Evolutionary conservation across 2,797 vertebrate species (phyloP).

Genomic region (Cryptoprocta ferox): DNA sequence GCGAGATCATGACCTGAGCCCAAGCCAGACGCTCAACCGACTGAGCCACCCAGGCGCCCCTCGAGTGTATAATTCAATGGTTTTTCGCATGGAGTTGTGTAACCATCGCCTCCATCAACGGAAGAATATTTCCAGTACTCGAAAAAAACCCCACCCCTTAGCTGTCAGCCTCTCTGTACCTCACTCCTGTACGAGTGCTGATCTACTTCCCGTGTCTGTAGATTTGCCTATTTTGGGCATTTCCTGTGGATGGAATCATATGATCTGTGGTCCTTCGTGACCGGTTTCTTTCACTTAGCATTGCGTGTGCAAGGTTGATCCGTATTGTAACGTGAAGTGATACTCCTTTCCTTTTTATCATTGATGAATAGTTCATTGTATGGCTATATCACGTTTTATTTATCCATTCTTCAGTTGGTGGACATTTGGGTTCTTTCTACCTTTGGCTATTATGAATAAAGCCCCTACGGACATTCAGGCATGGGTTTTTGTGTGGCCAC

Average conservation of each 20-base stretch:
- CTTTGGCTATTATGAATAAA: neutral
- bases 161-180: neutral
- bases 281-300: neutral
- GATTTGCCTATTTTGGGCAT: neutral
- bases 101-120: neutral
- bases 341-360: neutral
- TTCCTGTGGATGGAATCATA: neutral
- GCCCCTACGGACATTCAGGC: neutral
- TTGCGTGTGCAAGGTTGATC: too few species aligned
- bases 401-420: neutral
- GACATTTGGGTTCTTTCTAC: neutral
- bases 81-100: neutral
- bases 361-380: neutral
- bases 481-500: neutral
- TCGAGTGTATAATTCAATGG: neutral
- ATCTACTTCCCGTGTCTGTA: neutral
- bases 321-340: rapidly evolving
- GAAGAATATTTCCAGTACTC: neutral
- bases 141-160: neutral
- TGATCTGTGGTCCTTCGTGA: neutral
- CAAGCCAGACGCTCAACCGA: too few species aligned
- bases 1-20: too few species aligned
- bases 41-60: too few species aligned
- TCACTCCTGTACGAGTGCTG: too few species aligned
- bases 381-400: neutral